A percentile compares a stretch with the other conserved stretches of the same genome.
Conservation (phyloP, 2,888 invertebrate genomes). For the Campaea margaritaria region DNA sequence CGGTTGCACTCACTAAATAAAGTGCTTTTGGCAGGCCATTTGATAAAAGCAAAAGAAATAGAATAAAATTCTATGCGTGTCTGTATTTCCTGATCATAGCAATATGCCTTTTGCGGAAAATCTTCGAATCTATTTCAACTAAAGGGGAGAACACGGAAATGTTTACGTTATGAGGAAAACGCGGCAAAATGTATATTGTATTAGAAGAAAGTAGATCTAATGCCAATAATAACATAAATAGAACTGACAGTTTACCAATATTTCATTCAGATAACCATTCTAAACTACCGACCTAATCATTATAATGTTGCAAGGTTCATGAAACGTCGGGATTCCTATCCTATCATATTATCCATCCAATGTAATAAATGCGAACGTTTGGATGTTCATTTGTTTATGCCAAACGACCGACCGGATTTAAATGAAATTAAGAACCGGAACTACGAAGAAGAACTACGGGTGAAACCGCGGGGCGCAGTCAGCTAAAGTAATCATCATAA, state of each 20-base stretch:
- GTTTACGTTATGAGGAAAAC: slow-evolving; percentile 25
- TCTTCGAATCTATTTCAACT: slow-evolving; percentile 19
- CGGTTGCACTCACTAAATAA: no score
- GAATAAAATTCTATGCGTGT: slow-evolving; percentile 11
- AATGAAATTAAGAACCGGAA: no score
- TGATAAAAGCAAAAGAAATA: slow-evolving; percentile 1
- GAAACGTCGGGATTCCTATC: no score
- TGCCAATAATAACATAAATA: slow-evolving; percentile 1
- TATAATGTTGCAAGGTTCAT: no score
- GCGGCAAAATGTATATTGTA: slow-evolving; percentile 20
- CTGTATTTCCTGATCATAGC: slow-evolving; percentile 13
- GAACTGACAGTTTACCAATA: not conserved
- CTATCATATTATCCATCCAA: no score
- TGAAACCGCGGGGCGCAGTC: no score
- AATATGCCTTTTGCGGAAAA: slow-evolving; percentile 15
- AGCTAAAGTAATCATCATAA: no score
- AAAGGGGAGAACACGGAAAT: slow-evolving; percentile 15
- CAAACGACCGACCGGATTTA: no score
- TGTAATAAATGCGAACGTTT: no score
- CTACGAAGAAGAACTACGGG: no score
- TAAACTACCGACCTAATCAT: no score
- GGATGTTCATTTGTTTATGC: no score
- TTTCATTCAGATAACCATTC: not conserved
- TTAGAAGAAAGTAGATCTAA: slow-evolving; percentile 9
- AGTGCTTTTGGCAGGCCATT: not conserved